Evolutionary conservation across 2,797 vertebrate species (phyloP), one percentile per base, ranked within the genome.

Genomic region (Myotis myotis): DNA sequence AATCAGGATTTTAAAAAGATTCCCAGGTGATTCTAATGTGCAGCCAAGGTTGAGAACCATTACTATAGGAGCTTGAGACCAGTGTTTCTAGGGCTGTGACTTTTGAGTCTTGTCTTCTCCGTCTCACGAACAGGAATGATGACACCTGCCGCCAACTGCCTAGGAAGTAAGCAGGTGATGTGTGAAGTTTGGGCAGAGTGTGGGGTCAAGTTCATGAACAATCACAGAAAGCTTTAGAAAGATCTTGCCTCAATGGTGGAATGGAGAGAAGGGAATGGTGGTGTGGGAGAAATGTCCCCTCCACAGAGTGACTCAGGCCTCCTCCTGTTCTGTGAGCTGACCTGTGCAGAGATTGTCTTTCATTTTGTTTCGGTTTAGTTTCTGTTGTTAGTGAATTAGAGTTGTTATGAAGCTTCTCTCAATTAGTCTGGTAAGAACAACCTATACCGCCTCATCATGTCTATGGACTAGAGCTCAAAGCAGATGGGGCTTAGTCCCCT

Each of bases 371-470:
- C 53, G 30, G 76, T 85, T 51, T 62, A 60, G 74, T 41, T 70
- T 41, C 53, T 47, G 33, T 41, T 85, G 94, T 91, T 74, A 57
- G 30, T 89, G 38, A 75, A 53, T 71, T 87, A 36, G 49, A 33
- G 19, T 33, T 78, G 49, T 78, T 78, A 25, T 2, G 51, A 78
- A 55, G 23, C 75, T 33, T 36, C 75, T 23, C 49, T 36, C 12
- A 15, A 33, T 75, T 36, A 15, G 10, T 88, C 60, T 88, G 22
- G 22, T 70, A 38, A 78, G 57, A 79, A 33, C 4, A 0, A 51
- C 53, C 60, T 53, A 0, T 41, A 6, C 15, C 4, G 28, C 4
- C 38, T 87, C 47, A 22, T 55, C 51, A 23, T 11, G 13, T 17
- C 22, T 68, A 10, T 2, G 17, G 51, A 20, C 44, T 25, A 19